phyloP scores from a whole-genome alignment of 2,113 vertebrate species.

The Sapajus apella region DNA sequence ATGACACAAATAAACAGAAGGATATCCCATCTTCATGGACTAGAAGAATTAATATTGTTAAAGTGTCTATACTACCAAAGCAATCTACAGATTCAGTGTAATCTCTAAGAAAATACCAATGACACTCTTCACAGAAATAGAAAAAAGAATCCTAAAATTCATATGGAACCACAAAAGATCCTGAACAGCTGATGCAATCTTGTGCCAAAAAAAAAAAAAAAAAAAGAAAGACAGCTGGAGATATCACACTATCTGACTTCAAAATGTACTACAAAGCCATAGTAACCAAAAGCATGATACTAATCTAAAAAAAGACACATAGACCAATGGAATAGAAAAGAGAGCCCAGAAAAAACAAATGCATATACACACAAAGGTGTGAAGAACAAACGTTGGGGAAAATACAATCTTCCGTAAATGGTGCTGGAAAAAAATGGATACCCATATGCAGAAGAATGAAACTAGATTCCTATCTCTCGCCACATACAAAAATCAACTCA shows the following conservation, averaged over 20 bases:
- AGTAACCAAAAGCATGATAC: background rate
- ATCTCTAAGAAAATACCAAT: background rate
- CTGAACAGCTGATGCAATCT: background rate
- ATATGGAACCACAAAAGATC: background rate
- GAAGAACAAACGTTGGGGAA: background rate
- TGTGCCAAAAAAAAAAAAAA: background rate
- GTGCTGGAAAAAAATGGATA: background rate
- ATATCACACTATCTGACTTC: background rate
- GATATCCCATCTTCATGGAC: background rate
- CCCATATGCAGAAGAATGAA: background rate
- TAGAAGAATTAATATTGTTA: background rate
- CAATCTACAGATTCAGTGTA: background rate
- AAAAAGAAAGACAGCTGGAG: background rate
- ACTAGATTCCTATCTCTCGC: background rate
- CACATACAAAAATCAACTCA: background rate
- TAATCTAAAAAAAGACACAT: background rate
- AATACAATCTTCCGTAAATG: background rate
- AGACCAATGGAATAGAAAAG: background rate
- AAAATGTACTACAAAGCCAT: background rate
- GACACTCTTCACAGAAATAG: background rate
- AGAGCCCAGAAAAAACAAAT: background rate
- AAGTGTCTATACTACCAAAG: background rate
- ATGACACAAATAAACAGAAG: background rate
- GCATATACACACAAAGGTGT: background rate
- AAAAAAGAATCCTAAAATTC: background rate